phyloP scores from a whole-genome alignment of 2,888 invertebrate species.

The Plebejus argus region DNA sequence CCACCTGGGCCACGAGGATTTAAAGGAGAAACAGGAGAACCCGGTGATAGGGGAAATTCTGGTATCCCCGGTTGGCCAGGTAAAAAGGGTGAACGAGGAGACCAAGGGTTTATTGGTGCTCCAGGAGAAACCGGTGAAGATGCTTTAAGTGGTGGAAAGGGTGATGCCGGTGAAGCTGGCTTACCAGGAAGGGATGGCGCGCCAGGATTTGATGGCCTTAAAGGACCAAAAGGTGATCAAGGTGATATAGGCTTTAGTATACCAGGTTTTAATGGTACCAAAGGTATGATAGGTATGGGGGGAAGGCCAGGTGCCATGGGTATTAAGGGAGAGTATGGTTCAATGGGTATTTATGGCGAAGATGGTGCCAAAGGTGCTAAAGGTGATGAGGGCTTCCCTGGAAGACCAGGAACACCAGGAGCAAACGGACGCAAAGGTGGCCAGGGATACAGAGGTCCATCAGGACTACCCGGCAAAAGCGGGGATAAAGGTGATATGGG shows the following conservation, averaged over 20 bases:
- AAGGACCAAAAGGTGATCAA: constrained; percentile 82
- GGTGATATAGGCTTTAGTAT: constrained; percentile 75
- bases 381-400: constrained; percentile 81
- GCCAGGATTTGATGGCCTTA: constrained; percentile 75
- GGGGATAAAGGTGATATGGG: constrained; percentile 79
- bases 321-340: constrained; percentile 78
- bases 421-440: constrained; percentile 80
- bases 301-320: constrained; percentile 67
- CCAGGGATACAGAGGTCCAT: constrained; percentile 73
- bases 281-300: constrained; percentile 76
- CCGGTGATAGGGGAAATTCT: constrained; percentile 50
- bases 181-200: constrained; percentile 51
- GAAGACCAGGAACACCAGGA: constrained; percentile 74
- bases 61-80: constrained; percentile 54
- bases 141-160: constrained; percentile 82
- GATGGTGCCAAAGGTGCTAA: constrained; percentile 84
- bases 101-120: constrained; percentile 58
- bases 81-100: constrained; percentile 65
- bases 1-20: constrained; percentile 51
- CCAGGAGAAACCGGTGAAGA: constrained; percentile 79
- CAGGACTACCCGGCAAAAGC: constrained; percentile 79
- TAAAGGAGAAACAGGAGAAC: constrained; percentile 55
- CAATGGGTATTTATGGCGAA: constrained; percentile 71
- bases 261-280: not conserved
- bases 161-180: constrained; percentile 73